phyloP scores from a whole-genome alignment of 2,113 vertebrate genomes.

The Lycocorax pyrrhopterus region DNA sequence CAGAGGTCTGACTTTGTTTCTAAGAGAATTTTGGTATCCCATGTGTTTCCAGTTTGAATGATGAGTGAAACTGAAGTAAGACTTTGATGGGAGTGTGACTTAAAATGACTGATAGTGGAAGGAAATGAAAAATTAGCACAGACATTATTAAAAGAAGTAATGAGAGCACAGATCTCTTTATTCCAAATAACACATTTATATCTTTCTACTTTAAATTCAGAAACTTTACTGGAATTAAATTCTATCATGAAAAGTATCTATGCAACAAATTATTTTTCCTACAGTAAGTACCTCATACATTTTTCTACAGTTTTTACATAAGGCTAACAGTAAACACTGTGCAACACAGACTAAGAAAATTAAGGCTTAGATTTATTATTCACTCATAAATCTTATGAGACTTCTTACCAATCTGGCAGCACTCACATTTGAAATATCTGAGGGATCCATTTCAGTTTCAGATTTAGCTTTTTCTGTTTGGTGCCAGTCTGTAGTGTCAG shows the following conservation, averaged over 20 bases:
- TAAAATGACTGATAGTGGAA: not conserved
- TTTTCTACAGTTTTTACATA: not conserved
- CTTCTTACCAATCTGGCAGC: conserved; percentile 84
- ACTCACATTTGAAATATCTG: conserved; percentile 98
- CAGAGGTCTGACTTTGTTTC: not conserved
- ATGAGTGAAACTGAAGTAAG: not conserved
- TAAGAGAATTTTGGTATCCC: not conserved
- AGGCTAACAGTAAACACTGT: not conserved
- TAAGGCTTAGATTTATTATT: not conserved
- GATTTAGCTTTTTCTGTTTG: conserved; percentile 74
- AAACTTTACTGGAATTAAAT: not conserved
- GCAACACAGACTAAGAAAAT: not conserved
- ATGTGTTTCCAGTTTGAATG: not conserved
- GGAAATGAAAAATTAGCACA: not conserved
- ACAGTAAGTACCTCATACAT: not conserved
- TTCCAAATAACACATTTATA: not conserved
- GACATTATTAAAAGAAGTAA: not conserved
- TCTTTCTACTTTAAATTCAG: not conserved
- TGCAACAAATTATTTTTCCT: not conserved
- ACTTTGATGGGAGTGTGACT: not conserved
- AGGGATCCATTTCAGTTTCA: conserved; percentile 89
- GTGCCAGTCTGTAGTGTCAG: conserved; percentile 40
- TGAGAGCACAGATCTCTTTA: not conserved
- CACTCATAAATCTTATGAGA: conserved; percentile 19
- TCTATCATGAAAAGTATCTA: not conserved